Conservation (phyloP, 2,113 vertebrate species). For the Hiodon alosoides region DNA sequence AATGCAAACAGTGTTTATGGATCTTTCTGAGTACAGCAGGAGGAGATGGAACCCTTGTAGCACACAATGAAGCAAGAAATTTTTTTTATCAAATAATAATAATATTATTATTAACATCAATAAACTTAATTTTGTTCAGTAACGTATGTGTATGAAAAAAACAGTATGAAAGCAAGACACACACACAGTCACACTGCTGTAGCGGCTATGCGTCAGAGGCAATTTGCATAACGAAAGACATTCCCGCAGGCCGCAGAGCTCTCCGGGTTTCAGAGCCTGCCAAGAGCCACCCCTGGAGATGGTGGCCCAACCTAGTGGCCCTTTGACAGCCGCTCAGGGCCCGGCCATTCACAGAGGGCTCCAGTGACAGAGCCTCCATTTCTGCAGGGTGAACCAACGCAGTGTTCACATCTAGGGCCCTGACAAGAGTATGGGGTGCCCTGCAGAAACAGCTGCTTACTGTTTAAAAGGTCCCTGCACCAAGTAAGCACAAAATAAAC, state of each 20-base stretch:
- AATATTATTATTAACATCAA: no score
- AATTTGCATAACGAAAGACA: constrained; percentile 10
- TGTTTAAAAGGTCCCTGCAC: not conserved
- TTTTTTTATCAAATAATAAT: no score
- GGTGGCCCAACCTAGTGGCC: not conserved
- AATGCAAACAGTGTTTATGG: no score
- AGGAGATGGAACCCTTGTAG: no score
- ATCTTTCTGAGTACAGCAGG: no score
- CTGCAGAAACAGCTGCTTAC: not conserved
- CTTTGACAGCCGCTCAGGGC: constrained; percentile 12
- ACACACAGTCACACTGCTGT: no score
- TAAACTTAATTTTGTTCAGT: no score
- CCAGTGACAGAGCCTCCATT: not conserved
- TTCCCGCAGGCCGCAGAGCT: not conserved
- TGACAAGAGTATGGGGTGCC: not conserved
- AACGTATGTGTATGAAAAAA: no score
- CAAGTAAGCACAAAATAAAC: not conserved
- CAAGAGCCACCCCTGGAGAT: constrained; percentile 4
- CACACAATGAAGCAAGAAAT: no score
- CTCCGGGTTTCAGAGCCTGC: not conserved
- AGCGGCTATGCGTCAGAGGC: not conserved
- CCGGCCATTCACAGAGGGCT: constrained; percentile 4
- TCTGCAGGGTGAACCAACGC: not conserved
- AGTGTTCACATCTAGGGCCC: not conserved
- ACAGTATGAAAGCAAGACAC: no score